Percentiles rank a stretch among this genome's conserved stretches.
Evolutionary conservation across 1,140 invertebrate genomes (phyloP).

Genomic region (Ganaspis sp.): DNA sequence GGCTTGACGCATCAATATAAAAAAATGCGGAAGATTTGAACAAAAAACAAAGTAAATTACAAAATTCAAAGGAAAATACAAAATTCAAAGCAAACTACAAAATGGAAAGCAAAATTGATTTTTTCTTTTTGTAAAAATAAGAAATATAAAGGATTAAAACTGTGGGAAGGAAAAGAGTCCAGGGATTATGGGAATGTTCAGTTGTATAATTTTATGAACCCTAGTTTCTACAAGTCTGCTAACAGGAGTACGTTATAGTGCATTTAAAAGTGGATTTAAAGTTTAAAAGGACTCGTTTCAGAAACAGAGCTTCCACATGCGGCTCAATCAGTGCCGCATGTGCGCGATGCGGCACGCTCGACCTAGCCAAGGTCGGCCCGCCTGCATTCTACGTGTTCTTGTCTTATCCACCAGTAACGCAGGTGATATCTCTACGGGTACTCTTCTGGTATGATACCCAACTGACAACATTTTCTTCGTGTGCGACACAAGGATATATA

Average conservation of each 20-base stretch:
- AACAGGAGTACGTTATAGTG: not conserved
- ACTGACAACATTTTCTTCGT: constrained; percentile 69
- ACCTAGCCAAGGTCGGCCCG: constrained; percentile 73
- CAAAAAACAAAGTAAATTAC: too few relatives aligned
- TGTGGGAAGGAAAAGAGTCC: too few relatives aligned
- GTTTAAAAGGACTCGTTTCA: constrained; percentile 29
- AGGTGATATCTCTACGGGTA: constrained; percentile 62
- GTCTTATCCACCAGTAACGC: constrained; percentile 60
- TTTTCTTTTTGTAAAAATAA: too few relatives aligned
- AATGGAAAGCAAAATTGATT: too few relatives aligned
- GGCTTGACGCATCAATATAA: too few relatives aligned
- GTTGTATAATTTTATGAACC: not conserved
- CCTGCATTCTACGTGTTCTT: constrained; percentile 75
- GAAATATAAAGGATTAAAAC: too few relatives aligned
- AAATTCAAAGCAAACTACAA: too few relatives aligned
- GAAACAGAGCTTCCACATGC: constrained; percentile 56
- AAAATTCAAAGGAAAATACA: too few relatives aligned
- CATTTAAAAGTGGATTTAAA: constrained; percentile 25
- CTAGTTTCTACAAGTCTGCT: not conserved
- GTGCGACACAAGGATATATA: constrained; percentile 53
- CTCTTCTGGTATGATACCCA: constrained; percentile 60
- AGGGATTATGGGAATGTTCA: not conserved
- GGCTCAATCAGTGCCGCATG: constrained; percentile 68
- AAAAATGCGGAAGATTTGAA: too few relatives aligned
- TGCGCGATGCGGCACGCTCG: constrained; percentile 68